Conservation (phyloP, 2,888 invertebrate species). For the Nomada flava region DNA sequence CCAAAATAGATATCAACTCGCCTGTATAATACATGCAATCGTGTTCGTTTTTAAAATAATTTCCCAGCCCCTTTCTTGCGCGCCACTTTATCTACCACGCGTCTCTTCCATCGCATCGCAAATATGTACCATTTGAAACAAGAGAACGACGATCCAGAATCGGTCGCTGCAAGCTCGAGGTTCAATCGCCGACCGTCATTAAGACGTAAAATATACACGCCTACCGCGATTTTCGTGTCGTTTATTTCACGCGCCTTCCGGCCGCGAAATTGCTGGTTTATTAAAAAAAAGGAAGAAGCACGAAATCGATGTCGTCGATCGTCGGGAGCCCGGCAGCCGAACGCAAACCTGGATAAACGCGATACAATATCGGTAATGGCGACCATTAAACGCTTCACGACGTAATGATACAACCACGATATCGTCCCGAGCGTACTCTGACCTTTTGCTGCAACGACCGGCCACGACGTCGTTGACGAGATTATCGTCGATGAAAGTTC, state of each 20-base stretch:
- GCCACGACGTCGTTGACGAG: slow-evolving; percentile 19
- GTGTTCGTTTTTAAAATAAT: too few species aligned
- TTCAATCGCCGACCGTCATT: slow-evolving; percentile 35
- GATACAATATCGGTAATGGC: slow-evolving; percentile 65
- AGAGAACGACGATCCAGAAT: background rate
- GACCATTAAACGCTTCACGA: slow-evolving; percentile 59
- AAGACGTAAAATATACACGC: slow-evolving; percentile 37
- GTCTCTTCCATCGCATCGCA: background rate
- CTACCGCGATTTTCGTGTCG: slow-evolving; percentile 39
- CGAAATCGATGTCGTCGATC: background rate
- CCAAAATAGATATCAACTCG: too few species aligned
- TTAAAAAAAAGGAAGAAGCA: background rate
- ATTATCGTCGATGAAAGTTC: slow-evolving; percentile 36
- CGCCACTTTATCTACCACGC: background rate
- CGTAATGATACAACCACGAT: slow-evolving; percentile 52
- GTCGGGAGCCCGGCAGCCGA: slow-evolving; percentile 19
- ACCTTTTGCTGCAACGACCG: slow-evolving; percentile 22
- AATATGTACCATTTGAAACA: slow-evolving; percentile 6
- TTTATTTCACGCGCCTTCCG: slow-evolving; percentile 23
- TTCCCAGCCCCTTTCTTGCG: background rate
- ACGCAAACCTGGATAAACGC: slow-evolving; percentile 48
- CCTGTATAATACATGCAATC: too few species aligned
- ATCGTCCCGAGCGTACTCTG: slow-evolving; percentile 28
- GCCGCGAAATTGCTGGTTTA: slow-evolving; percentile 38
- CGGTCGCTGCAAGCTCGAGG: slow-evolving; percentile 12